Conservation (phyloP, 2,113 vertebrate species). For the Platycercus adscitus region DNA sequence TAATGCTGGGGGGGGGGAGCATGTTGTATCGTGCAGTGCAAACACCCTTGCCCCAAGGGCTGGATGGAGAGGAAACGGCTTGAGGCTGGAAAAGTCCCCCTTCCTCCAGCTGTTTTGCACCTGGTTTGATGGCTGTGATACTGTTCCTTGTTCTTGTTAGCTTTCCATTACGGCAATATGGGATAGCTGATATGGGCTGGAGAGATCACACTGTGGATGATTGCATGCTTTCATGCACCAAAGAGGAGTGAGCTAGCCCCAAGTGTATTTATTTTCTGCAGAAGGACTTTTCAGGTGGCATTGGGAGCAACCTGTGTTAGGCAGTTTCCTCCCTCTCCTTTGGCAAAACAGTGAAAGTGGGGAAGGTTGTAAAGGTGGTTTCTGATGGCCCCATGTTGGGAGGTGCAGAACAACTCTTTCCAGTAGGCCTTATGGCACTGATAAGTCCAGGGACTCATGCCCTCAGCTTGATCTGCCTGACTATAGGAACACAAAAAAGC, state of each 20-base stretch:
- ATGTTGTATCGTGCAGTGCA: not conserved
- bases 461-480: not conserved
- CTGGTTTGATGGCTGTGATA: not conserved
- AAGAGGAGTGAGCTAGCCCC: not conserved
- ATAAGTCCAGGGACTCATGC: not conserved
- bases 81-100: not conserved
- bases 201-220: not conserved
- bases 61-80: not conserved
- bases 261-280: not conserved
- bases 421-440: not conserved
- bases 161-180: accelerated
- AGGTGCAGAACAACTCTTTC: not conserved
- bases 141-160: not conserved
- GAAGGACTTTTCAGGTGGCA: not conserved
- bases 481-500: not conserved
- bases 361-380: not conserved
- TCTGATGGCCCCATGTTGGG: accelerated
- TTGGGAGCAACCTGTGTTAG: not conserved
- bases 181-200: not conserved
- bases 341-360: not conserved
- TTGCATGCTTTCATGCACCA: accelerated
- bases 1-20: accelerated
- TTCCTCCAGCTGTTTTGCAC: not conserved
- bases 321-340: not conserved
- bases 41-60: accelerated